Conservation (phyloP, 2,888 invertebrate genomes). For the Thymelicus acteon region DNA sequence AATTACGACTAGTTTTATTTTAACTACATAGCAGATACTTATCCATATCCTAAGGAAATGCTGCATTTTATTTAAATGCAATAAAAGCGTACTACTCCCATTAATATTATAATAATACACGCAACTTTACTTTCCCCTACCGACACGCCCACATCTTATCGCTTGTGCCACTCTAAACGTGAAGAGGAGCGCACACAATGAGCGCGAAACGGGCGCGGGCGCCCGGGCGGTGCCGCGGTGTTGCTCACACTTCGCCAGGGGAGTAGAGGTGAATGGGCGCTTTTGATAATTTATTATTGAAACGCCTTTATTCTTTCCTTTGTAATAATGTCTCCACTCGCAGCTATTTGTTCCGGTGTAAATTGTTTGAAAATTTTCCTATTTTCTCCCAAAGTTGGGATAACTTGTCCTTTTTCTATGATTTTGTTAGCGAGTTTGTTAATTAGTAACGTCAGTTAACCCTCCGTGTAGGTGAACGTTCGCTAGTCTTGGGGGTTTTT, state of each 20-base stretch:
- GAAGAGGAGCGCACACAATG: slow-evolving; percentile 66
- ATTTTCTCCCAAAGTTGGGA: slow-evolving; percentile 38
- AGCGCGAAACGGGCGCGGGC: slow-evolving; percentile 68
- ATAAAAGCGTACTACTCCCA: too few species aligned
- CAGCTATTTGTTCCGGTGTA: slow-evolving; percentile 68
- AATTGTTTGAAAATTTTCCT: slow-evolving; percentile 60
- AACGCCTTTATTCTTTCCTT: slow-evolving; percentile 71
- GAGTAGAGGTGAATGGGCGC: slow-evolving; percentile 51
- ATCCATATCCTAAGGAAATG: too few species aligned
- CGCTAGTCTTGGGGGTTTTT: too few species aligned
- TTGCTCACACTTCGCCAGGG: slow-evolving; percentile 57
- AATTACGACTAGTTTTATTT: too few species aligned
- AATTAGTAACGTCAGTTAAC: not conserved
- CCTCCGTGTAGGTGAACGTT: too few species aligned
- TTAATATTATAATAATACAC: too few species aligned
- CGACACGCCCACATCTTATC: slow-evolving; percentile 3
- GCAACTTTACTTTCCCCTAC: too few species aligned
- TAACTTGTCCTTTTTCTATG: slow-evolving; percentile 40
- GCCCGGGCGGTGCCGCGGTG: too few species aligned
- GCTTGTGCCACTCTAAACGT: slow-evolving; percentile 42
- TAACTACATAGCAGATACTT: too few species aligned
- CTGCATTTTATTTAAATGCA: too few species aligned
- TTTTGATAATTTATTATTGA: slow-evolving; percentile 80
- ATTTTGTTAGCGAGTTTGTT: slow-evolving; percentile 4
- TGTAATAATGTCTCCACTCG: slow-evolving; percentile 71